Conservation (phyloP, 2,797 vertebrate species). For the Notolabrus celidotus region DNA sequence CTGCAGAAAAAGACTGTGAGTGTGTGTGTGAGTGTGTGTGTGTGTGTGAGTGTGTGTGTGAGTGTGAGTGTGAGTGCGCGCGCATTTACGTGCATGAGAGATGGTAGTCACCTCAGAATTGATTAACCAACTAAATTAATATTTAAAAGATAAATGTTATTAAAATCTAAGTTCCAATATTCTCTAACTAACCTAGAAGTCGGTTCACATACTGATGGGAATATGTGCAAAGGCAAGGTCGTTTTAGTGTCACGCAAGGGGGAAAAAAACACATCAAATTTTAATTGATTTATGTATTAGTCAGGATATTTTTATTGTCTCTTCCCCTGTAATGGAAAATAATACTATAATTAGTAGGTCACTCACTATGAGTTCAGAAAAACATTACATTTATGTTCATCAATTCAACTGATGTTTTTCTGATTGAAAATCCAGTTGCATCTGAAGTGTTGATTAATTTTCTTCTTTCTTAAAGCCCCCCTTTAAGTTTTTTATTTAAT, state of each 20-base stretch:
- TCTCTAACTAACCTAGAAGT: background rate
- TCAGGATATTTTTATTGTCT: no score
- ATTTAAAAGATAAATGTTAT: background rate
- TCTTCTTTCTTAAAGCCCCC: no score
- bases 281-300: no score
- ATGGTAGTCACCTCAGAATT: background rate
- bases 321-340: no score
- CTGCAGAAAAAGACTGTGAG: background rate
- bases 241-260: background rate
- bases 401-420: no score
- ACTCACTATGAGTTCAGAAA: no score
- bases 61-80: background rate
- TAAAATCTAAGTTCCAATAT: background rate
- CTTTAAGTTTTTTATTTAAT: no score
- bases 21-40: background rate
- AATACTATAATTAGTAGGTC: no score
- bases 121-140: background rate
- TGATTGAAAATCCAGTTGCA: no score
- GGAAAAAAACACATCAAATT: no score
- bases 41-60: background rate
- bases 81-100: background rate
- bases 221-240: background rate
- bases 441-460: no score
- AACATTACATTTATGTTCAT: no score
- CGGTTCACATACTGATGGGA: background rate